These are phyloP conservation scores for Dichetophora obliterata DNA, from an alignment of 2,888 invertebrate genomes.

Conservation along the genomic window DNA sequence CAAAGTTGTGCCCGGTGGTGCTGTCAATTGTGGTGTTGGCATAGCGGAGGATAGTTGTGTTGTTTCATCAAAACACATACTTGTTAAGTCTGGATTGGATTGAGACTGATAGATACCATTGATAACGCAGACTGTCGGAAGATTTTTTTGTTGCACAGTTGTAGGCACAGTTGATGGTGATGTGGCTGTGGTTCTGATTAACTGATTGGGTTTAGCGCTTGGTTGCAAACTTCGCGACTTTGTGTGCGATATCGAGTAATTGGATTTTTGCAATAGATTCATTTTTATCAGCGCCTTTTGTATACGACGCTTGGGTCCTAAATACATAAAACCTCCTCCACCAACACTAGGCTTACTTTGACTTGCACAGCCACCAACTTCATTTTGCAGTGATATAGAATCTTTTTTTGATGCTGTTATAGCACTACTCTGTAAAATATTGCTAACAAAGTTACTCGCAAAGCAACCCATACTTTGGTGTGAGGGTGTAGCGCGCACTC, in stretches of 20 bases:
- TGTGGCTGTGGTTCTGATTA: constrained; percentile 29
- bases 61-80: constrained; percentile 81
- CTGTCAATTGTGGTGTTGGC: constrained; percentile 51
- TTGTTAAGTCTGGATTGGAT: constrained; percentile 87
- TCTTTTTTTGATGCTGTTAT: constrained; percentile 61
- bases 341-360: constrained; percentile 59
- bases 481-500: constrained; percentile 28
- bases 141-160: constrained; percentile 68
- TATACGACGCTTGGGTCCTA: constrained; percentile 84
- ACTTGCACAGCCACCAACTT: not conserved
- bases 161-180: constrained; percentile 71
- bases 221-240: not conserved
- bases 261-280: constrained; percentile 79
- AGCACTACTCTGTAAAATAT: constrained; percentile 36
- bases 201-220: not conserved
- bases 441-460: constrained; percentile 57
- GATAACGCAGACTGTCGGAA: constrained; percentile 48
- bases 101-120: constrained; percentile 84
- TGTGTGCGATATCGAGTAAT: constrained; percentile 37
- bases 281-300: constrained; percentile 90
- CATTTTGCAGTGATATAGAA: constrained; percentile 57
- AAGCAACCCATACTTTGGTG: constrained; percentile 22
- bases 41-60: constrained; percentile 50
- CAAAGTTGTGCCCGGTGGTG: constrained; percentile 54
- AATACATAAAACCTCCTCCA: constrained; percentile 86